A percentile compares a stretch with the other conserved stretches of the same genome.
phyloP scores from a whole-genome alignment of 2,888 invertebrate species.

The Tubiluchus corallicola region DNA sequence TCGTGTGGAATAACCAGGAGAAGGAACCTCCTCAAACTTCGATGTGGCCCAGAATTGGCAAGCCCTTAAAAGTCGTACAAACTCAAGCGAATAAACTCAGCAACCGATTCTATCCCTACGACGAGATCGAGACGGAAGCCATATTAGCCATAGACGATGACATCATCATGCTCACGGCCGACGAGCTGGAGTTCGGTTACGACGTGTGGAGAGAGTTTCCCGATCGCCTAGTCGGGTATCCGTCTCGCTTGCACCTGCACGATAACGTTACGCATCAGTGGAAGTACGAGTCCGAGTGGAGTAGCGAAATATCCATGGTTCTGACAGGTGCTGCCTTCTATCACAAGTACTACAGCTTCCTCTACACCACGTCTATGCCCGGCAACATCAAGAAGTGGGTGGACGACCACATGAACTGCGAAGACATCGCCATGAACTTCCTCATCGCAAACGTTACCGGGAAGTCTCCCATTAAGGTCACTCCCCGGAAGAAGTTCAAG shows the following conservation, averaged over 20 bases:
- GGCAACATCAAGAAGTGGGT: slow-evolving; percentile 68
- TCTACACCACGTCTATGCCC: slow-evolving; percentile 77
- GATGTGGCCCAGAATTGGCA: slow-evolving; percentile 68
- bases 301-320: slow-evolving; percentile 78
- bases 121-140: slow-evolving; percentile 90
- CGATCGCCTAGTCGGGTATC: slow-evolving; percentile 86
- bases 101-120: slow-evolving; percentile 86
- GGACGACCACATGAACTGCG: slow-evolving; percentile 89
- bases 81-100: slow-evolving; percentile 78
- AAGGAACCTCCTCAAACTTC: slow-evolving; percentile 68
- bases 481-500: slow-evolving; percentile 87
- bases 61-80: slow-evolving; percentile 72
- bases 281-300: slow-evolving; percentile 95
- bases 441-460: slow-evolving; percentile 77
- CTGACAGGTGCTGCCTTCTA: slow-evolving; percentile 90
- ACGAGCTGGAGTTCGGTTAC: slow-evolving; percentile 86
- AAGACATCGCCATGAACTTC: slow-evolving; percentile 96
- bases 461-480: slow-evolving; percentile 61
- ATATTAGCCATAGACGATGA: slow-evolving; percentile 88
- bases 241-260: slow-evolving; percentile 82
- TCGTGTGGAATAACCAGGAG: slow-evolving; percentile 89
- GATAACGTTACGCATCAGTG: slow-evolving; percentile 65
- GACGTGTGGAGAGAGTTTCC: slow-evolving; percentile 83
- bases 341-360: slow-evolving; percentile 87
- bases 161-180: slow-evolving; percentile 81